A percentile compares a stretch with the other conserved stretches of the same genome.
Evolutionary conservation across 1,140 invertebrate species (phyloP).

Genomic region (Cecropterus lyciades): DNA sequence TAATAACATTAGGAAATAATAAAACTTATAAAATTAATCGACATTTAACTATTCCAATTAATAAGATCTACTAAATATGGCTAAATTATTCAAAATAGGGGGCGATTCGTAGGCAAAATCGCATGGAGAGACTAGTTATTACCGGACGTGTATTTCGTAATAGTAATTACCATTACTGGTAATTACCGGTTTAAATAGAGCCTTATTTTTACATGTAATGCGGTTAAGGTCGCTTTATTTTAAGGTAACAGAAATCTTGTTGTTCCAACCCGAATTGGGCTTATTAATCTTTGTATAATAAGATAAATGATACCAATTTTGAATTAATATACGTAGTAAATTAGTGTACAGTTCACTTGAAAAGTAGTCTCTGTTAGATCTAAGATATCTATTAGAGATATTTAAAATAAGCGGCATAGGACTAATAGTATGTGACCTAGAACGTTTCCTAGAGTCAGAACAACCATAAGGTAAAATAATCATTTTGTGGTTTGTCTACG

Average conservation of each 20-base stretch:
- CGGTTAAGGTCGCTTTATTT: slow-evolving; percentile 42
- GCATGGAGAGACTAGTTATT: slow-evolving; percentile 7
- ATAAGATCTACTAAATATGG: not conserved
- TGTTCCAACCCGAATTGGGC: not conserved
- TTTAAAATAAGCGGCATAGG: too few species aligned
- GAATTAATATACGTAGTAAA: too few species aligned
- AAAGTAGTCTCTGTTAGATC: too few species aligned
- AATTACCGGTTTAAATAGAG: slow-evolving; percentile 17
- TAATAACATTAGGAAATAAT: too few species aligned
- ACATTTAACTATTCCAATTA: not conserved
- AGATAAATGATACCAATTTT: not conserved
- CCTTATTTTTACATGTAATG: slow-evolving; percentile 42
- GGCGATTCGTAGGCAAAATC: slow-evolving; percentile 9
- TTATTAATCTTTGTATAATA: not conserved
- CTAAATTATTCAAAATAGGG: slow-evolving; percentile 2
- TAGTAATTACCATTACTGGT: slow-evolving; percentile 22
- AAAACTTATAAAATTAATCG: not conserved
- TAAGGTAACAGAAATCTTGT: slow-evolving; percentile 35
- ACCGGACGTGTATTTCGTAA: slow-evolving; percentile 38
- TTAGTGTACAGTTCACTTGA: too few species aligned
- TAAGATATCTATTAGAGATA: too few species aligned
- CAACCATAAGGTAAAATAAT: too few species aligned
- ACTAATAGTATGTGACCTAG: too few species aligned
- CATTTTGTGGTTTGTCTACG: too few species aligned
- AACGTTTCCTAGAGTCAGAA: too few species aligned